Conservation (phyloP, 2,888 invertebrate species). For the Electrophaes corylata region DNA sequence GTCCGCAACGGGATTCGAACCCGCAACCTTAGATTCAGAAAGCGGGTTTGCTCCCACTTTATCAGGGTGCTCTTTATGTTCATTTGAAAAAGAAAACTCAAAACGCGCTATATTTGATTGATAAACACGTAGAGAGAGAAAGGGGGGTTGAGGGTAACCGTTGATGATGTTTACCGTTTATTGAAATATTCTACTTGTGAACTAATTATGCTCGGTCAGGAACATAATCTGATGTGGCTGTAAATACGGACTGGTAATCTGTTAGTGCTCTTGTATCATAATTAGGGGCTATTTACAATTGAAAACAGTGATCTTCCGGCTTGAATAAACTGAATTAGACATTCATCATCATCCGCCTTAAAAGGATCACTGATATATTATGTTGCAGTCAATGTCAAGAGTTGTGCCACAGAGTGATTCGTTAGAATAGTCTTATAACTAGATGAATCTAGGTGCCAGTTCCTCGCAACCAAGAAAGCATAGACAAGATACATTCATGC, state of each 20-base stretch:
- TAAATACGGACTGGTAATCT: slow-evolving; percentile 48
- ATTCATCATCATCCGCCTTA: background rate
- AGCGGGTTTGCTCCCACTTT: no score
- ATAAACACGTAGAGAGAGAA: background rate
- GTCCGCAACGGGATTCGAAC: no score
- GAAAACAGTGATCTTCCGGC: slow-evolving; percentile 34
- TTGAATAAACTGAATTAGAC: slow-evolving; percentile 18
- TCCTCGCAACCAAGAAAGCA: no score
- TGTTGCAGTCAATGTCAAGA: background rate
- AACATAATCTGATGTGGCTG: slow-evolving; percentile 50
- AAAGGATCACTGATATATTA: background rate
- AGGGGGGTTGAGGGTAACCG: no score
- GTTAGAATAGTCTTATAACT: no score
- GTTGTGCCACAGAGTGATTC: no score
- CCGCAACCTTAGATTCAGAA: no score
- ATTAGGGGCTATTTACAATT: slow-evolving; percentile 35
- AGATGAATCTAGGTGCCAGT: no score
- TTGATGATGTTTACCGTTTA: background rate
- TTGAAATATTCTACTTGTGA: slow-evolving; percentile 65
- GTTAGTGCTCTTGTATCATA: slow-evolving; percentile 44
- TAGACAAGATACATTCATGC: no score
- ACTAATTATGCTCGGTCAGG: slow-evolving; percentile 63
- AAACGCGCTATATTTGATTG: no score
- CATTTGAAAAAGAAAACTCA: no score
- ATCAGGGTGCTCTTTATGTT: no score